Conservation (phyloP, 2,797 vertebrate genomes). For the Tachyglossus aculeatus region DNA sequence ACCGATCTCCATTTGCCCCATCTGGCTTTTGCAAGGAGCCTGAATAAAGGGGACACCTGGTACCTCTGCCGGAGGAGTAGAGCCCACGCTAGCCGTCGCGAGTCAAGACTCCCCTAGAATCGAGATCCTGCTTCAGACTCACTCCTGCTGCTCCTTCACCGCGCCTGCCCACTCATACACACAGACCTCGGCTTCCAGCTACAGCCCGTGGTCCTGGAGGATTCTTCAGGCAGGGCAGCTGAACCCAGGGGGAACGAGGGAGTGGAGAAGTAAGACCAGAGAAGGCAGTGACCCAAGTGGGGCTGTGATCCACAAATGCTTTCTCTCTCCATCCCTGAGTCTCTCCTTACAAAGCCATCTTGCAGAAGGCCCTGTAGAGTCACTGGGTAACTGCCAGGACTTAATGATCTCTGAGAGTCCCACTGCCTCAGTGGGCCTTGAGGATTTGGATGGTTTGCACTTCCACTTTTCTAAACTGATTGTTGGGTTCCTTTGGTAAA, state of each 20-base stretch:
- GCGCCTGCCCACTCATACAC: not conserved
- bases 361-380: no score
- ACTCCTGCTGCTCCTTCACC: not conserved
- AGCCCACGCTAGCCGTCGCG: slow-evolving; percentile 13
- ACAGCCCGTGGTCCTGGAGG: no score
- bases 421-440: no score
- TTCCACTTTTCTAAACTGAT: no score
- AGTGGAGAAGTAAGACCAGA: no score
- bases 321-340: not conserved
- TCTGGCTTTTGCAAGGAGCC: not conserved
- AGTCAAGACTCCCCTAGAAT: slow-evolving; percentile 48
- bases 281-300: not conserved
- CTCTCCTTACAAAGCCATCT: no score
- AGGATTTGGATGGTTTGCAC: no score
- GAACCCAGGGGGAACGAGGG: no score
- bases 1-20: not conserved
- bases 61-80: slow-evolving; percentile 13
- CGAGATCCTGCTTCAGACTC: not conserved
- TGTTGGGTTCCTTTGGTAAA: no score
- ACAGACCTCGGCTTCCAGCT: not conserved
- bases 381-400: no score
- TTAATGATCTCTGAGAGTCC: no score
- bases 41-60: slow-evolving; percentile 37
- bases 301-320: not conserved
- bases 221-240: no score